Percentiles rank a stretch among this genome's conserved stretches.
Evolutionary conservation across 2,888 invertebrate species (phyloP).

Genomic region (Seira sanloemensis): DNA sequence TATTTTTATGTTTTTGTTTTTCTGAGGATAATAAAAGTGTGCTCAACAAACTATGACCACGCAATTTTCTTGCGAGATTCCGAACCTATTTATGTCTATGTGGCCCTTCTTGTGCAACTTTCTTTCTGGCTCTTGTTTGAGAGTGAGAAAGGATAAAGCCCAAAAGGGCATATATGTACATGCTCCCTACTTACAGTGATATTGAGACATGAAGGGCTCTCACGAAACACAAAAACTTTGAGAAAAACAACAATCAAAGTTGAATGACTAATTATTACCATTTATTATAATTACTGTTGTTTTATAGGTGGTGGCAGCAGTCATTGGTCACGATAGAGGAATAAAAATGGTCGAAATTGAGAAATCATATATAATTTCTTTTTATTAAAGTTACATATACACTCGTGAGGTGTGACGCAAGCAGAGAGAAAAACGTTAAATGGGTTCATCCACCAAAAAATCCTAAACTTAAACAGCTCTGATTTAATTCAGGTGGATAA

Average conservation of each 20-base stretch:
- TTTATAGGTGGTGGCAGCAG: slow-evolving; percentile 5
- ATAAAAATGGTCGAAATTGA: slow-evolving; percentile 5
- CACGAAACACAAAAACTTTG: not conserved
- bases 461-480: not conserved
- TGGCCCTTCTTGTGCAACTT: slow-evolving; percentile 28
- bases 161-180: not conserved
- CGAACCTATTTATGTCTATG: slow-evolving; percentile 7
- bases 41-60: slow-evolving; percentile 57
- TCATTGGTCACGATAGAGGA: not conserved
- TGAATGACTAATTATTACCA: slow-evolving; percentile 51
- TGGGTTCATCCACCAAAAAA: not conserved
- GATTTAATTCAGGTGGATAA: slow-evolving; percentile 11
- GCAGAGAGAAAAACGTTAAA: not conserved
- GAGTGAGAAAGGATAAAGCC: not conserved
- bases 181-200: no score
- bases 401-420: slow-evolving; percentile 36
- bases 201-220: slow-evolving; percentile 38
- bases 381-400: not conserved
- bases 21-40: slow-evolving; percentile 22
- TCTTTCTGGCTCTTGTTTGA: not conserved
- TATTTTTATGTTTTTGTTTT: not conserved
- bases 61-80: slow-evolving; percentile 33
- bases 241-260: slow-evolving; percentile 36
- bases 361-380: not conserved
- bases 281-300: slow-evolving; percentile 22